phyloP scores from a whole-genome alignment of 2,113 vertebrate species.

The Columba livia region DNA sequence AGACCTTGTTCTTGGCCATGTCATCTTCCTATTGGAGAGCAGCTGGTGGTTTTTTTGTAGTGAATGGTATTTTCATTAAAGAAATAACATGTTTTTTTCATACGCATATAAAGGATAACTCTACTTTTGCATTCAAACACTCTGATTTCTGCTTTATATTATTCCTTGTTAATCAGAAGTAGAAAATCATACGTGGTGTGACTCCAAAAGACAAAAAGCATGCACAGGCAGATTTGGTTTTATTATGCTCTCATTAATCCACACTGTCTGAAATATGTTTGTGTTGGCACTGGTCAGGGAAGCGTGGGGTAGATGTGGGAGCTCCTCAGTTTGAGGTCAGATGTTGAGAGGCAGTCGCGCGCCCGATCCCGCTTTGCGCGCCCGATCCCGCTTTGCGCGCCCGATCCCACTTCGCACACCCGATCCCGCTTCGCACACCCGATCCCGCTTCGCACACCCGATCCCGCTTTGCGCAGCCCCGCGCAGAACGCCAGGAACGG shows the following conservation, averaged over 20 bases:
- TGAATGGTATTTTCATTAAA: not conserved
- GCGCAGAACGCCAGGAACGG: fast-evolving
- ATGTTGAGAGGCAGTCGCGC: not conserved
- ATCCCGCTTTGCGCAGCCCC: not conserved
- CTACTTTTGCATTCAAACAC: not conserved
- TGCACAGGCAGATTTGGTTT: not conserved
- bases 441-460: no score
- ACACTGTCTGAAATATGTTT: not conserved
- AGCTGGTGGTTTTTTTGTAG: not conserved
- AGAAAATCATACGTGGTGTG: fast-evolving
- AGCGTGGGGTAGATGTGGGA: not conserved
- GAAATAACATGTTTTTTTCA: not conserved
- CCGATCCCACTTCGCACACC: no score
- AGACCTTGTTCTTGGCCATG: not conserved
- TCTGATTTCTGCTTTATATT: not conserved
- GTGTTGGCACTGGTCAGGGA: not conserved
- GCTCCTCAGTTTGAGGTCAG: not conserved
- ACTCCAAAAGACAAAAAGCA: conserved; percentile 1
- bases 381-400: not conserved
- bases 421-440: no score
- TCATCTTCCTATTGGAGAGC: not conserved
- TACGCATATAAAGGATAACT: not conserved
- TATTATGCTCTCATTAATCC: not conserved
- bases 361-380: no score
- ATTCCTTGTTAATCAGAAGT: not conserved